Conservation (phyloP, 2,888 invertebrate species). For the Buathra laborator region DNA sequence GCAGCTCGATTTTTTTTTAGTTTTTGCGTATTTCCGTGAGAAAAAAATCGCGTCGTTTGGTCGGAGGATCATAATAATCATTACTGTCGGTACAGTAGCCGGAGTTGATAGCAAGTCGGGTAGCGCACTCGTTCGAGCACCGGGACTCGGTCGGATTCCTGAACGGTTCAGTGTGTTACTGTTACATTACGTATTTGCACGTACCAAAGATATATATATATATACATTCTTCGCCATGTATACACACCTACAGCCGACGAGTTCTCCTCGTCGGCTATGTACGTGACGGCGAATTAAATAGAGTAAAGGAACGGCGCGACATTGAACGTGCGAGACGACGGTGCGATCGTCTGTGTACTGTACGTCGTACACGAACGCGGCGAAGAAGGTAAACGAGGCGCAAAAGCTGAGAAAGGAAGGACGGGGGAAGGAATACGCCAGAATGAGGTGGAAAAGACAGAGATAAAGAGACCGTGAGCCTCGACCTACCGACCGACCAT, state of each 20-base stretch:
- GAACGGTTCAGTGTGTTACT: constrained; percentile 77
- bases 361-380: constrained; percentile 22
- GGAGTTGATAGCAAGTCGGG: constrained; percentile 12
- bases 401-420: constrained; percentile 53
- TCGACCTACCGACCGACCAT: constrained; percentile 71
- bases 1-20: background rate
- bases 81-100: background rate
- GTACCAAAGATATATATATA: constrained; percentile 23
- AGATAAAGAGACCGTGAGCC: constrained; percentile 62
- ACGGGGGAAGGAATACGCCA: constrained; percentile 19
- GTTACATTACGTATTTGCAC: constrained; percentile 73
- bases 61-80: background rate
- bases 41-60: background rate
- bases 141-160: constrained; percentile 72
- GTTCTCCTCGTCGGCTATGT: constrained; percentile 30
- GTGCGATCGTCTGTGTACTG: constrained; percentile 45
- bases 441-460: constrained; percentile 57
- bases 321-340: constrained; percentile 57
- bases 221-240: too few relatives aligned
- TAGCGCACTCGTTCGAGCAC: constrained; percentile 44
- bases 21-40: background rate
- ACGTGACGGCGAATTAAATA: constrained; percentile 66
- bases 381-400: constrained; percentile 65
- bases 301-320: constrained; percentile 67
- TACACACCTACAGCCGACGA: constrained; percentile 21